Percentiles rank a stretch among this genome's conserved stretches.
These are phyloP conservation scores for Tethea ocularis DNA, from an alignment of 2,888 invertebrate species.

Conservation along the genomic window DNA sequence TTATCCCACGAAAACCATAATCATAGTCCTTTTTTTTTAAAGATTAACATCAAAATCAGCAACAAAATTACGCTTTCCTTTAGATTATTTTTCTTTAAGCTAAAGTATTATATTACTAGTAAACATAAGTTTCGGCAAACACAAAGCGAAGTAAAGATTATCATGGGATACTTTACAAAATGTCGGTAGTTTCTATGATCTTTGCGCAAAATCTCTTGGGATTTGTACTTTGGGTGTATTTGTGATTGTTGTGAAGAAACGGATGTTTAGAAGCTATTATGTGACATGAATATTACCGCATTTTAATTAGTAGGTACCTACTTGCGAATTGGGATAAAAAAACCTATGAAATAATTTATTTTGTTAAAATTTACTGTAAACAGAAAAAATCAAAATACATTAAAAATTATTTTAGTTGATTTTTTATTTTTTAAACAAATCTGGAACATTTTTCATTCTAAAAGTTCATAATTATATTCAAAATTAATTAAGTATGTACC, in stretches of 20 bases:
- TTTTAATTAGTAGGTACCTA: conserved; percentile 7
- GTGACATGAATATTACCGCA: conserved; percentile 25
- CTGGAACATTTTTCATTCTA: too few relatives aligned
- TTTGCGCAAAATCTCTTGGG: conserved; percentile 59
- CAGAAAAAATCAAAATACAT: too few relatives aligned
- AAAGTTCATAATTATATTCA: too few relatives aligned
- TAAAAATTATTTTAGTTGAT: too few relatives aligned
- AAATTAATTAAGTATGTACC: too few relatives aligned
- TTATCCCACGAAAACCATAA: too few relatives aligned
- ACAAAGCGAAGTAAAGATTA: conserved; percentile 25
- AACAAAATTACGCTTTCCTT: neutral
- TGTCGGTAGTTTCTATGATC: conserved; percentile 25
- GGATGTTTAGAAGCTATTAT: conserved; percentile 41
- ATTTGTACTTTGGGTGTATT: conserved; percentile 38
- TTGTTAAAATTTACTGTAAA: too few relatives aligned
- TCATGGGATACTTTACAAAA: conserved; percentile 1
- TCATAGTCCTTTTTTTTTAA: too few relatives aligned
- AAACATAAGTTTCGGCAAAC: conserved; percentile 23
- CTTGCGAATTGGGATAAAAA: neutral
- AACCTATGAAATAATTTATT: neutral
- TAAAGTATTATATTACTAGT: conserved; percentile 31
- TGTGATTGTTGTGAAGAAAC: conserved; percentile 13
- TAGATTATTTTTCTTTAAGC: neutral
- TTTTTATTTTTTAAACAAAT: too few relatives aligned
- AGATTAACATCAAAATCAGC: neutral